phyloP scores from a whole-genome alignment of 2,113 vertebrate species.

The Poeciliopsis prolifica region DNA sequence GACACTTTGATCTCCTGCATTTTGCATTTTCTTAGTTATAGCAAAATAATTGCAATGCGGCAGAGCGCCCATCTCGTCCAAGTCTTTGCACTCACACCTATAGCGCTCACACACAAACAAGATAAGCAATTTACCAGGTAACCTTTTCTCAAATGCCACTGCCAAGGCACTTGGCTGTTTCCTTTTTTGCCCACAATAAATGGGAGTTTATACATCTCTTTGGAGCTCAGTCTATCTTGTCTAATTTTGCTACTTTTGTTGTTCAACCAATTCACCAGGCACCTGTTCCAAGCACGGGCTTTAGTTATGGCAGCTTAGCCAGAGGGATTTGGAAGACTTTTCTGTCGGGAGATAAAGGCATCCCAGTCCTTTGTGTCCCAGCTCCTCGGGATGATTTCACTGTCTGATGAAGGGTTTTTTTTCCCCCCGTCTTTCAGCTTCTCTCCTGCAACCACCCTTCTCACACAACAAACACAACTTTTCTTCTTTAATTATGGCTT shows the following conservation, averaged over 20 bases:
- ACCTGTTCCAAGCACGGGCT: constrained; percentile 52
- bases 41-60: constrained; percentile 33
- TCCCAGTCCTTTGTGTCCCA: constrained; percentile 61
- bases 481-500: constrained; percentile 71
- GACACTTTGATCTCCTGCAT: constrained; percentile 22
- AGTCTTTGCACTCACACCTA: constrained; percentile 4
- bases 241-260: constrained; percentile 55
- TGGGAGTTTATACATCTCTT: constrained; percentile 27
- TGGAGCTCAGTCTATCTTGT: constrained; percentile 28
- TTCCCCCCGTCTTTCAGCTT: constrained; percentile 46
- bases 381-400: constrained; percentile 55
- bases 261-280: constrained; percentile 49
- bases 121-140: constrained; percentile 53
- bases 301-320: constrained; percentile 72
- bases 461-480: constrained; percentile 63
- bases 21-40: constrained; percentile 46
- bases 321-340: constrained; percentile 59
- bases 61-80: constrained; percentile 38
- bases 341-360: constrained; percentile 60
- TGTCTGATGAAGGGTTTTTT: constrained; percentile 63
- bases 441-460: constrained; percentile 19
- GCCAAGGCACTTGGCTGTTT: constrained; percentile 50
- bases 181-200: constrained; percentile 38
- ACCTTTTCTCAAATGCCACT: constrained; percentile 69
- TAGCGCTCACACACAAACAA: constrained; percentile 17